These are phyloP conservation scores for Pogoniulus pusillus DNA, from an alignment of 2,797 vertebrate genomes.

Conservation along the genomic window DNA sequence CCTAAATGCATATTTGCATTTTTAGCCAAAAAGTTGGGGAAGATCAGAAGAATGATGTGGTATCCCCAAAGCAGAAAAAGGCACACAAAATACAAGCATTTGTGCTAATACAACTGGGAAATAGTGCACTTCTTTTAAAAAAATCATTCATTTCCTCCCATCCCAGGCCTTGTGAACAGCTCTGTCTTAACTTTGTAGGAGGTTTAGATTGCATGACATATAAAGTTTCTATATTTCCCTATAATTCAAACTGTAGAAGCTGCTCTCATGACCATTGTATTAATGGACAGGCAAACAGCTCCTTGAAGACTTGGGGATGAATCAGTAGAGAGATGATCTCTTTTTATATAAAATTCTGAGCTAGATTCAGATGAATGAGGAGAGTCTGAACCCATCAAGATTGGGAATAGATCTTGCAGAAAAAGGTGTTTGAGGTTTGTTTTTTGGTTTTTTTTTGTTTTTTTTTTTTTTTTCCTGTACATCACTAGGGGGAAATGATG, in stretches of 20 bases:
- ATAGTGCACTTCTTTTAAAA: background rate
- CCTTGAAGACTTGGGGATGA: background rate
- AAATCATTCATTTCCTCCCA: background rate
- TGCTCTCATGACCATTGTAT: background rate
- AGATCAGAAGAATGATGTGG: background rate
- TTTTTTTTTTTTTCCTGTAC: rapidly evolving
- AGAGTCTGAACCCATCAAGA: background rate
- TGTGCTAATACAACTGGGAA: background rate
- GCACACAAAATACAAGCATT: background rate
- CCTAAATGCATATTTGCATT: background rate
- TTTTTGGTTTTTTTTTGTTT: too few species aligned
- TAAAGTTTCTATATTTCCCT: background rate
- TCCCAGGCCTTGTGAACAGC: background rate
- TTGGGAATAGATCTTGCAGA: background rate
- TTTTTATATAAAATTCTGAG: background rate
- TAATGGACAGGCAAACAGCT: background rate
- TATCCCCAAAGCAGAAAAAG: background rate
- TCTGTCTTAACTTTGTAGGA: background rate
- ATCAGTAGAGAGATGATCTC: background rate
- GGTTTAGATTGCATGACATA: background rate
- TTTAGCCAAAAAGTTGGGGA: background rate
- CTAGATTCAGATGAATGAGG: background rate
- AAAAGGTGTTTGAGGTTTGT: background rate
- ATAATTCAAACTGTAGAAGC: background rate
- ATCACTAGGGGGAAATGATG: background rate